phyloP scores from a whole-genome alignment of 2,797 vertebrate genomes.

The Mormyrus proboscirostris region DNA sequence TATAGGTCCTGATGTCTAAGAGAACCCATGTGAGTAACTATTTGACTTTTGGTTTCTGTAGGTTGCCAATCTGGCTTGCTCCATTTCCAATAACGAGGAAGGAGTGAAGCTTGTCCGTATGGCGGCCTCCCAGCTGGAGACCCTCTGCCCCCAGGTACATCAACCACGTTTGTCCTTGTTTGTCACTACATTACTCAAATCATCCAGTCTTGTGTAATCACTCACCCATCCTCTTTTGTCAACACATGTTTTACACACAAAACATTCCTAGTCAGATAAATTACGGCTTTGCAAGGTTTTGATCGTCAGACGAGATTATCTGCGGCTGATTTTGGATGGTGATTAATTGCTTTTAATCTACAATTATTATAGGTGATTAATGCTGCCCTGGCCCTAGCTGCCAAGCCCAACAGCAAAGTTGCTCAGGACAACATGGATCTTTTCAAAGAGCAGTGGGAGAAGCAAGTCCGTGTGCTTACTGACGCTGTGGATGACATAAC shows the following conservation, averaged over 20 bases:
- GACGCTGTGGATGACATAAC: constrained; percentile 98
- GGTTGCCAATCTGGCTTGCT: constrained; percentile 98
- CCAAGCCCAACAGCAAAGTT: constrained; percentile 85
- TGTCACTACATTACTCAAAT: constrained; percentile 11
- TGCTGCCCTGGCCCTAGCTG: constrained; percentile 87
- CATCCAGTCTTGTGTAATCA: constrained; percentile 51
- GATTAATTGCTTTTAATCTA: constrained; percentile 58
- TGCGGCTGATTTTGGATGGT: constrained; percentile 40
- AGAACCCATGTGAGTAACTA: neutral
- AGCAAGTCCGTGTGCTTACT: constrained; percentile 92
- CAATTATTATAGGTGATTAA: constrained; percentile 88
- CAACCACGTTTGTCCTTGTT: neutral
- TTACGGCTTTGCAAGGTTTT: constrained; percentile 18
- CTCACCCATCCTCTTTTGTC: constrained; percentile 48
- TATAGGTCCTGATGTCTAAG: neutral
- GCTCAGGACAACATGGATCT: constrained; percentile 99
- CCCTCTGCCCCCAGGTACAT: constrained; percentile 90
- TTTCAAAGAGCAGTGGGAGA: constrained; percentile 99
- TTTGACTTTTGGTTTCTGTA: constrained; percentile 38
- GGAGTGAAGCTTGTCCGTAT: constrained; percentile 96
- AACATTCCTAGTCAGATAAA: constrained; percentile 38
- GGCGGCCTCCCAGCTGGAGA: constrained; percentile 94
- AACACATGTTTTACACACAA: constrained; percentile 28
- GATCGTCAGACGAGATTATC: neutral
- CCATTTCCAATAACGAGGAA: constrained; percentile 98